Conservation (phyloP, 2,113 vertebrate species). For the Cololabis saira region DNA sequence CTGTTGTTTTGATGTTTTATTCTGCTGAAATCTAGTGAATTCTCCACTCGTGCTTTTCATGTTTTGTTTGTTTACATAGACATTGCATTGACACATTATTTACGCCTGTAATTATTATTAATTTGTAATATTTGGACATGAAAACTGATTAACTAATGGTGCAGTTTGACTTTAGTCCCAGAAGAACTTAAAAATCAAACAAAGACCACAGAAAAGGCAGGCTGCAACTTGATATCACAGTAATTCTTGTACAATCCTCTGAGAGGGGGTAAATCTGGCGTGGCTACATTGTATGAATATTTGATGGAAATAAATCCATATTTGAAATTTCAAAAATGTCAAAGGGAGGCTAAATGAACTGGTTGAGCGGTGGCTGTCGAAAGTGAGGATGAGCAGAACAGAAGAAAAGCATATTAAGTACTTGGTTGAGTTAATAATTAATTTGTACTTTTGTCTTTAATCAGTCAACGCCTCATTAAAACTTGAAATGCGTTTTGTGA, state of each 20-base stretch:
- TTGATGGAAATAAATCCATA: conserved; percentile 13
- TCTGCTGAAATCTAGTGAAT: conserved; percentile 31
- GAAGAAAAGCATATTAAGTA: background rate
- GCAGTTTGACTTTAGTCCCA: conserved; percentile 1
- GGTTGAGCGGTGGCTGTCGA: background rate
- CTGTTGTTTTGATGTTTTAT: conserved; percentile 46
- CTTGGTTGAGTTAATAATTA: conserved; percentile 1
- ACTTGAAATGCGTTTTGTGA: conserved; percentile 5
- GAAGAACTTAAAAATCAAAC: background rate
- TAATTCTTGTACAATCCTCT: conserved; percentile 15
- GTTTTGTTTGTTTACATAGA: background rate
- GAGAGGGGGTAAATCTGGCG: conserved; percentile 23
- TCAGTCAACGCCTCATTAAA: conserved; percentile 1
- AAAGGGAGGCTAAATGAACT: background rate
- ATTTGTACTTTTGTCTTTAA: background rate
- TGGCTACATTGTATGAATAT: conserved; percentile 22
- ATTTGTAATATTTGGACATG: conserved; percentile 27
- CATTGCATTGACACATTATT: conserved; percentile 6
- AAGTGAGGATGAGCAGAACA: background rate
- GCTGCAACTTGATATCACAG: conserved; percentile 9
- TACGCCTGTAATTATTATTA: conserved; percentile 30
- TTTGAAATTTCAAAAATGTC: conserved; percentile 1
- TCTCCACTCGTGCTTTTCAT: conserved; percentile 26
- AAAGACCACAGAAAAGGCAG: background rate
- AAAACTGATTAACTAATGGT: conserved; percentile 33